Evolutionary conservation across 2,797 vertebrate genomes (phyloP).

Genomic region (Poliocrania exsul): DNA sequence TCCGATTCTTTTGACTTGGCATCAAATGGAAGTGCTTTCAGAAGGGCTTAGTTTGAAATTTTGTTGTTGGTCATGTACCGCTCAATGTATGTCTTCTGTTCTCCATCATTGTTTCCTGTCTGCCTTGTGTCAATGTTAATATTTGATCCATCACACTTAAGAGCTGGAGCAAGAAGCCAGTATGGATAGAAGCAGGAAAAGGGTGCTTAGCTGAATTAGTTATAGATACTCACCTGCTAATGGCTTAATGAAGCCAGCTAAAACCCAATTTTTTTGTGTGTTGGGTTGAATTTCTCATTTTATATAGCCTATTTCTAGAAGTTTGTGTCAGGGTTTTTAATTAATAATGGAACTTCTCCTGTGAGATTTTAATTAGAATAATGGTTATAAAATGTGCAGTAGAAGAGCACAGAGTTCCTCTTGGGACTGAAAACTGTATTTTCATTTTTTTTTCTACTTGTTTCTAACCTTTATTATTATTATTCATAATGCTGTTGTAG

Average conservation of each 20-base stretch:
- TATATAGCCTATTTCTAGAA: neutral
- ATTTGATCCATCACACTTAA: neutral
- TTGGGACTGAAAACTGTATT: neutral
- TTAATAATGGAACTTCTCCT: neutral
- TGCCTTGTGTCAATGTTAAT: neutral
- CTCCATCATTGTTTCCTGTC: neutral
- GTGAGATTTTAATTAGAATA: neutral
- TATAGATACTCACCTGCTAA: neutral
- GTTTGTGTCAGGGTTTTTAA: neutral
- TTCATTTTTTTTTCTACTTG: neutral
- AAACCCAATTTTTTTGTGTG: neutral
- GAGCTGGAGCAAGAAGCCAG: neutral
- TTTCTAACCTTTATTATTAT: neutral
- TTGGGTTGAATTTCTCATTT: neutral
- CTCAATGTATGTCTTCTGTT: neutral
- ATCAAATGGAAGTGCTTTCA: neutral
- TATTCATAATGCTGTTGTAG: neutral
- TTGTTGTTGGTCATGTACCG: neutral
- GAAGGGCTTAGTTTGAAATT: neutral
- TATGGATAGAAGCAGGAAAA: neutral
- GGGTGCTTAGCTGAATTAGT: neutral
- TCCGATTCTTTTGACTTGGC: neutral
- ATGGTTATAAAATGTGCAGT: neutral
- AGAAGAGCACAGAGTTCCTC: neutral
- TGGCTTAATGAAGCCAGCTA: neutral